These are phyloP conservation scores for Bos indicus DNA, from an alignment of 2,113 vertebrate species.

Conservation along the genomic window DNA sequence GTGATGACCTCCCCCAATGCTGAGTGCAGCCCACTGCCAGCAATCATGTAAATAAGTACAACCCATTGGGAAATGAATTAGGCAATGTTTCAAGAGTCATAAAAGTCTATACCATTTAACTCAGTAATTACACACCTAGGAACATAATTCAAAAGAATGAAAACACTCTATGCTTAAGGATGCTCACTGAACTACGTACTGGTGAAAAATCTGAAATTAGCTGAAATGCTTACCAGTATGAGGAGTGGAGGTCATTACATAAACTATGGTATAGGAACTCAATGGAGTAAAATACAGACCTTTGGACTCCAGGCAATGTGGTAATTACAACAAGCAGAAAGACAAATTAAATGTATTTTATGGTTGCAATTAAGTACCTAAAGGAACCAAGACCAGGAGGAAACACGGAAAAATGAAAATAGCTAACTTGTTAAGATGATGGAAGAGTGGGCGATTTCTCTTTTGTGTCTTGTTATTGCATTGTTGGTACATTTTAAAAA, in stretches of 20 bases:
- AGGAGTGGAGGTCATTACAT: not conserved
- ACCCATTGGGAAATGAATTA: conserved; percentile 12
- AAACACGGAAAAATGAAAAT: conserved; percentile 21
- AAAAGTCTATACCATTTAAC: conserved; percentile 4
- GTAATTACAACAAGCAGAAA: conserved; percentile 11
- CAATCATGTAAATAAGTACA: not conserved
- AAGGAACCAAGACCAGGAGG: not conserved
- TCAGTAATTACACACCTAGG: conserved; percentile 14
- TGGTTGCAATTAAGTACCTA: not conserved
- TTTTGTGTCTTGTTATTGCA: not conserved
- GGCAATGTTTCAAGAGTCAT: conserved; percentile 34
- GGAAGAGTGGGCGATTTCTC: not conserved
- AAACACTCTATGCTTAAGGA: conserved; percentile 9
- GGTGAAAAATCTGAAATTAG: conserved; percentile 14
- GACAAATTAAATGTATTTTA: conserved; percentile 21
- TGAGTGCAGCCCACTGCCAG: not conserved
- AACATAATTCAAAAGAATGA: conserved; percentile 25
- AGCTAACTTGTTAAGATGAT: not conserved
- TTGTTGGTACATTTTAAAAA: not conserved
- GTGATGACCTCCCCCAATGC: not conserved
- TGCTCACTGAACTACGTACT: not conserved
- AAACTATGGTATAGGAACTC: not conserved
- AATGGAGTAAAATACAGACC: not conserved
- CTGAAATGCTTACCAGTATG: not conserved
- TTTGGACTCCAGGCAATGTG: not conserved